phyloP scores from a whole-genome alignment of 2,797 vertebrate genomes.

The Pipistrellus nathusii region DNA sequence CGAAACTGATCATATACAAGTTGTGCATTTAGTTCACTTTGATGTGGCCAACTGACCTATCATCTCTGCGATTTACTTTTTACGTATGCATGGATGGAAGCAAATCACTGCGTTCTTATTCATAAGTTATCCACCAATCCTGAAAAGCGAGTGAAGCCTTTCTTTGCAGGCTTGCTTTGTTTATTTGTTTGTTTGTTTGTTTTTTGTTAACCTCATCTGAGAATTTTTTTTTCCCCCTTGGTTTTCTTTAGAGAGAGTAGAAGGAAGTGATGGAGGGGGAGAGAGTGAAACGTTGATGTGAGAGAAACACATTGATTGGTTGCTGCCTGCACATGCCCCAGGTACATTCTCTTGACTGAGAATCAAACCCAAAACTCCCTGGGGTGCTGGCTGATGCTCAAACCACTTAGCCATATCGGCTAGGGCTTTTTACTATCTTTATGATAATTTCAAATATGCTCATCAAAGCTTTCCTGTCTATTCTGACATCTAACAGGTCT shows the following conservation, averaged over 20 bases:
- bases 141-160: conserved; percentile 19
- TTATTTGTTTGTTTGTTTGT: too few species aligned
- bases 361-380: too few species aligned
- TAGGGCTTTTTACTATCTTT: background rate
- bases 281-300: background rate
- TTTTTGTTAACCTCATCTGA: background rate
- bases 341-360: background rate
- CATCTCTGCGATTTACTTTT: background rate
- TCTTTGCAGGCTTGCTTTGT: background rate
- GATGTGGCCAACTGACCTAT: conserved; percentile 8
- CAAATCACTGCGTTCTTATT: background rate
- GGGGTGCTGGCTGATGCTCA: background rate
- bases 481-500: background rate
- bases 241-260: background rate
- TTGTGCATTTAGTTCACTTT: conserved; percentile 15
- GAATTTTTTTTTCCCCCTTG: background rate
- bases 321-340: background rate
- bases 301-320: background rate
- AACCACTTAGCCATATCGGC: background rate
- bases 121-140: background rate
- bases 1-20: conserved; percentile 21
- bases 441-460: background rate
- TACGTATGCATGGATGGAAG: background rate
- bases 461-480: background rate
- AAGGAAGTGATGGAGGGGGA: background rate